These are phyloP conservation scores for Drosophila mercatorum DNA, from an alignment of 2,888 invertebrate genomes.

Conservation along the genomic window DNA sequence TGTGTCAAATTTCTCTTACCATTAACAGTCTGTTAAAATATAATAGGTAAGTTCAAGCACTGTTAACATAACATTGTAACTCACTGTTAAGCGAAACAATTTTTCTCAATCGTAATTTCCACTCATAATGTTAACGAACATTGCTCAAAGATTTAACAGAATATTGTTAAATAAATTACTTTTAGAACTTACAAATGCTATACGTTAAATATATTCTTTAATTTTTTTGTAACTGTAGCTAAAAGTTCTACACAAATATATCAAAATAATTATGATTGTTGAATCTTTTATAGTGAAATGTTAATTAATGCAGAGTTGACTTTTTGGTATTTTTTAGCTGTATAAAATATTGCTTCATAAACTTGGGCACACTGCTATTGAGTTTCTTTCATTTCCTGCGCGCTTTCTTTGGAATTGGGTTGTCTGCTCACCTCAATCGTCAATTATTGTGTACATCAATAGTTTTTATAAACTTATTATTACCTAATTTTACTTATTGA, in stretches of 20 bases:
- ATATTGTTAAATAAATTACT: neutral
- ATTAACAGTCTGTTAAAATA: neutral
- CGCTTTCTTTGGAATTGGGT: neutral
- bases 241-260: neutral
- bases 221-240: neutral
- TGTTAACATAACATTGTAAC: neutral
- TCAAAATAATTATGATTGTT: neutral
- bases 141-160: neutral
- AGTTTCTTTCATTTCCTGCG: constrained; percentile 44
- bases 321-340: constrained; percentile 23
- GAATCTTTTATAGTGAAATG: neutral
- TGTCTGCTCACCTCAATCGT: constrained; percentile 4
- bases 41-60: neutral
- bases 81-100: neutral
- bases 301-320: neutral
- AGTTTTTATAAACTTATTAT: neutral
- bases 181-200: neutral
- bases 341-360: no score
- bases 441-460: constrained; percentile 10
- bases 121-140: neutral
- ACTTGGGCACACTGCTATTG: constrained; percentile 16
- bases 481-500: neutral
- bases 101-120: neutral
- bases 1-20: neutral
- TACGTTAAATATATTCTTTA: neutral